These are phyloP conservation scores for Frankliniella fusca DNA, from an alignment of 2,888 invertebrate species.

Conservation along the genomic window DNA sequence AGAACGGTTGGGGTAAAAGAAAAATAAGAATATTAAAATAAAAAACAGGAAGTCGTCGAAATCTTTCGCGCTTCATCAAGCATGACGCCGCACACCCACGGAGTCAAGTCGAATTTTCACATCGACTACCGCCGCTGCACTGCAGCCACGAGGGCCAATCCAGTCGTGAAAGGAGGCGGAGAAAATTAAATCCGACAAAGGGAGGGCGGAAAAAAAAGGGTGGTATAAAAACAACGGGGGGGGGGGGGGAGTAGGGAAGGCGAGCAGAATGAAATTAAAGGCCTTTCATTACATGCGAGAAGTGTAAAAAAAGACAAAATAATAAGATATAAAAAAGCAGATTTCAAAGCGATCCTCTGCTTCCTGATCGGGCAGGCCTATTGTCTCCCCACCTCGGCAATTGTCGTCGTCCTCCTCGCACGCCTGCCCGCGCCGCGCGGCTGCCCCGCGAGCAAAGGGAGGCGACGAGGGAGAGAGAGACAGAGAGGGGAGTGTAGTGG, in stretches of 20 bases:
- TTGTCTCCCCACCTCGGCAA: too few relatives aligned
- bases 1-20: not conserved
- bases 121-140: not conserved
- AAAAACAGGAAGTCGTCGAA: not conserved
- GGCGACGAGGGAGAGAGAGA: not conserved
- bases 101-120: constrained; percentile 15
- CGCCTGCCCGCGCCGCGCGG: not conserved
- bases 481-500: too few relatives aligned
- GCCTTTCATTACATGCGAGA: not conserved
- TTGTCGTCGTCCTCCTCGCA: not conserved
- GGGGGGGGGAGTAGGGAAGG: not conserved
- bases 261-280: not conserved
- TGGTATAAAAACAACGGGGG: not conserved
- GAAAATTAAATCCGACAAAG: not conserved
- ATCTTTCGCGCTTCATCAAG: constrained; percentile 13
- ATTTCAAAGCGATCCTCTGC: too few relatives aligned
- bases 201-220: not conserved
- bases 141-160: not conserved
- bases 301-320: not conserved
- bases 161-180: not conserved
- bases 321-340: too few relatives aligned
- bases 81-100: not conserved
- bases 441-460: too few relatives aligned
- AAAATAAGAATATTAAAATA: not conserved
- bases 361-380: too few relatives aligned